Evolutionary conservation across 2,113 vertebrate genomes (phyloP), one percentile per base, ranked within the genome.

Genomic region (Pluvianellus socialis): DNA sequence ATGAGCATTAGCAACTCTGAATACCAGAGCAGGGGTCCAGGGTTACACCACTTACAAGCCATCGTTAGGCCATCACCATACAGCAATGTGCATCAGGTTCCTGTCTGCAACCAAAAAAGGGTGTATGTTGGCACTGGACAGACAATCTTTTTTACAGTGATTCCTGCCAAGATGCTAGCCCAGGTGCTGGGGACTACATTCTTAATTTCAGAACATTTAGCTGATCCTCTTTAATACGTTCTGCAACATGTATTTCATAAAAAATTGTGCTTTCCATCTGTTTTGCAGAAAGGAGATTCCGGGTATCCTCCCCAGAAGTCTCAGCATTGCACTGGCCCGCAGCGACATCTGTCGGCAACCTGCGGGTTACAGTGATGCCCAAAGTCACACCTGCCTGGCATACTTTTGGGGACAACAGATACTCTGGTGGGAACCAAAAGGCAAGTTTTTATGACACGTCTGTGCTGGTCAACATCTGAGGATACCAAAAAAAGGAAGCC

Each of bases 311-410:
- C 53, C n/a, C 5, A 8, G 16, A 67, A 72, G 50, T 7, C 42
- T 16, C 68, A 12, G 35, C 28, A 23, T 1, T 13, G n/a, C 28
- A 22, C 44, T 23, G 30, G 53, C 5, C 7, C 0, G 0, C 86
- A 74, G 70, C 2, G 2, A 74, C 42, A 62, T 9, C 56, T 3
- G 0, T 10, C 13, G 8, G 50, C 49, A 88, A 8, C 6, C 33
- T 7, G 4, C 3, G 3, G 40, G 23, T 8, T 12, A 73, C 38
- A 33, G 23, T 0, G 3, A 22, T 8, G 32, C 21, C 14, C 35
- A 4, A n/a, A 44, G 52, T 18, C 30, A 50, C 24, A 30, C 10
- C 7, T 15, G 14, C 10, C 19, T 4, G 1, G 42, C 0, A 0
- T 3, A 15, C 15, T 71, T 59, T 13, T 12, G 30, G 12, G 24